Evolutionary conservation across 2,888 invertebrate genomes (phyloP).

Genomic region (Archips xylosteana): DNA sequence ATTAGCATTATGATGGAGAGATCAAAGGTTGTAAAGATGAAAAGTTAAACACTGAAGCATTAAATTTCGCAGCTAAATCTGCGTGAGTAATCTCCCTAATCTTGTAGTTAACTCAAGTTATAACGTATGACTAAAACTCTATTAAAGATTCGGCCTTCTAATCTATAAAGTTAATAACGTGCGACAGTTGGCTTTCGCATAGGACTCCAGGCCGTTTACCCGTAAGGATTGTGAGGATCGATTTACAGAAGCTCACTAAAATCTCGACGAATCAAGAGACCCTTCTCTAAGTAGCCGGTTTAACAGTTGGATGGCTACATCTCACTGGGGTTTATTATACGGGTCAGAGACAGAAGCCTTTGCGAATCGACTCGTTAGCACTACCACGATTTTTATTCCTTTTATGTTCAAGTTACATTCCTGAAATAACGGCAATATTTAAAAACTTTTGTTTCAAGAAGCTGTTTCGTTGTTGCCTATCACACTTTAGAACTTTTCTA

Average conservation of each 20-base stretch:
- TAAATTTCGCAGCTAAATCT: background rate
- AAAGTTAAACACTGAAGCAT: background rate
- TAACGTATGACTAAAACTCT: background rate
- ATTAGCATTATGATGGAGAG: background rate
- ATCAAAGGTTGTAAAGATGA: background rate
- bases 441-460: background rate
- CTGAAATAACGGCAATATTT: background rate
- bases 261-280: conserved; percentile 28
- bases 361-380: background rate
- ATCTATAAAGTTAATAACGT: conserved; percentile 1
- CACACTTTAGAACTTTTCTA: conserved; percentile 25
- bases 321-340: conserved; percentile 32
- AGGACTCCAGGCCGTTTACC: conserved; percentile 19
- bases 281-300: conserved; percentile 34
- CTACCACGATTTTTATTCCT: conserved; percentile 4
- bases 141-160: background rate
- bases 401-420: background rate
- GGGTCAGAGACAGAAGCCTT: conserved; percentile 15
- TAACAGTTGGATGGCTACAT: conserved; percentile 23
- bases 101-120: background rate
- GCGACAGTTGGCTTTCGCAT: conserved; percentile 1
- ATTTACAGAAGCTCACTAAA: conserved; percentile 30
- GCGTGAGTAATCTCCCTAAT: background rate
- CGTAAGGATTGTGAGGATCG: conserved; percentile 19
- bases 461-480: background rate